phyloP scores from a whole-genome alignment of 2,888 invertebrate species.

The Andrena camellia region DNA sequence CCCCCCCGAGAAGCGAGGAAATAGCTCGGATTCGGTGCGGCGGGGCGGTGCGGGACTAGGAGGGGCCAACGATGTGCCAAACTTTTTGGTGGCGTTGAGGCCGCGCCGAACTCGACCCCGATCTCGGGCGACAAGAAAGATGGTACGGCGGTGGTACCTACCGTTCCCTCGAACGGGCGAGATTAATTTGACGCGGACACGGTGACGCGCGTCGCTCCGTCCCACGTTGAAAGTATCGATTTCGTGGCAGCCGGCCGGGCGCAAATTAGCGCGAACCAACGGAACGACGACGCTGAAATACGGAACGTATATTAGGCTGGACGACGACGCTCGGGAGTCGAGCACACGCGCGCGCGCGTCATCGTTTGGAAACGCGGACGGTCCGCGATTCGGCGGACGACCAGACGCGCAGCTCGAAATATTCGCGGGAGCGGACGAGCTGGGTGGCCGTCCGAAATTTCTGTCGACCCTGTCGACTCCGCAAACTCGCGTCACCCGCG shows the following conservation, averaged over 20 bases:
- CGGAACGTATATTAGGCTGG: constrained; percentile 13
- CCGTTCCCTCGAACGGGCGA: background rate
- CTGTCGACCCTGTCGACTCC: constrained; percentile 20
- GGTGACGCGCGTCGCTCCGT: background rate
- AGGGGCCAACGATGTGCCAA: too few relatives aligned
- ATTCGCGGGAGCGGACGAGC: constrained; percentile 26
- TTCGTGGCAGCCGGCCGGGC: background rate
- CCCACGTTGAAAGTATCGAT: constrained; percentile 24
- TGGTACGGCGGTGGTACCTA: background rate
- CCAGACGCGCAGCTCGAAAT: constrained; percentile 19
- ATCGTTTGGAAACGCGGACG: background rate
- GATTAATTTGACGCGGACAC: constrained; percentile 16
- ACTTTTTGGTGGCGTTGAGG: background rate
- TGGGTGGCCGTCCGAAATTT: constrained; percentile 52
- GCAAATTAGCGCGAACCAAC: constrained; percentile 16
- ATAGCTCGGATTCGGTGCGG: too few relatives aligned
- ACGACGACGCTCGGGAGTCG: background rate
- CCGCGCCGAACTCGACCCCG: constrained; percentile 3
- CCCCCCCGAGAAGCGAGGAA: too few relatives aligned
- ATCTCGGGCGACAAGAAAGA: background rate
- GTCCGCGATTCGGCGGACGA: constrained; percentile 18
- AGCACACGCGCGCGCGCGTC: background rate
- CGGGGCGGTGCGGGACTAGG: too few relatives aligned
- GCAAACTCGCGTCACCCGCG: constrained; percentile 36
- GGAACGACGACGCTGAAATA: constrained; percentile 11